Conservation (phyloP, 1,140 invertebrate species). For the Drosophila parvula region DNA sequence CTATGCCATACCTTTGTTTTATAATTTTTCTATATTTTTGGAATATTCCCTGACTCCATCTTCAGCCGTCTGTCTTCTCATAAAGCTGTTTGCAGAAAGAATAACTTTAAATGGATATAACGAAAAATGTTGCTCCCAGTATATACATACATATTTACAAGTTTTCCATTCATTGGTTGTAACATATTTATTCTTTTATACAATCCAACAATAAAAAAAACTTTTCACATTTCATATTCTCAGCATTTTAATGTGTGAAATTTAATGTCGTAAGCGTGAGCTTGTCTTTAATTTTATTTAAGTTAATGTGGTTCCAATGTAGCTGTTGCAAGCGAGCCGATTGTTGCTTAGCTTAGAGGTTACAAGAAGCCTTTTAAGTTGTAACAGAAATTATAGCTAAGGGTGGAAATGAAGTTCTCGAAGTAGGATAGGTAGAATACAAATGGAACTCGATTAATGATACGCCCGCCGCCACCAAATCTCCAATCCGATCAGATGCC, state of each 20-base stretch:
- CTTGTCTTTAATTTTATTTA: constrained; percentile 19
- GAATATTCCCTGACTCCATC: no score
- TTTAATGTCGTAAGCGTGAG: constrained; percentile 46
- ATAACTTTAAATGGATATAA: neutral
- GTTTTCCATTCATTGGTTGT: neutral
- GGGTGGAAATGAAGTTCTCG: constrained; percentile 48
- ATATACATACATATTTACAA: neutral
- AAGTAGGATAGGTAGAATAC: constrained; percentile 29
- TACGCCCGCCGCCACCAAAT: constrained; percentile 10
- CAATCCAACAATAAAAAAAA: constrained; percentile 18
- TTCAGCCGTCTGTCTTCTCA: no score
- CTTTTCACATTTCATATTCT: constrained; percentile 55
- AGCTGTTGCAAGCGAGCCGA: constrained; percentile 34
- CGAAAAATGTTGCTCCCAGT: neutral
- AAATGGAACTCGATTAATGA: constrained; percentile 38
- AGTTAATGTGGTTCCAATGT: constrained; percentile 22
- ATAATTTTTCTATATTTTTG: no score
- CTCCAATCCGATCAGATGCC: constrained; percentile 10
- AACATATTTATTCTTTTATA: constrained; percentile 23
- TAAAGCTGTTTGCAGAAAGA: neutral
- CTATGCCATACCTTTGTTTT: no score
- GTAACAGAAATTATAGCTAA: constrained; percentile 68
- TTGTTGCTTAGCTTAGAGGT: constrained; percentile 14
- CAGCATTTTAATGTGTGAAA: constrained; percentile 47
- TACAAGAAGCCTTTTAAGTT: constrained; percentile 38